Percentiles rank a stretch among this genome's conserved stretches.
Evolutionary conservation across 2,113 vertebrate species (phyloP).

Genomic region (Apodemus sylvaticus): DNA sequence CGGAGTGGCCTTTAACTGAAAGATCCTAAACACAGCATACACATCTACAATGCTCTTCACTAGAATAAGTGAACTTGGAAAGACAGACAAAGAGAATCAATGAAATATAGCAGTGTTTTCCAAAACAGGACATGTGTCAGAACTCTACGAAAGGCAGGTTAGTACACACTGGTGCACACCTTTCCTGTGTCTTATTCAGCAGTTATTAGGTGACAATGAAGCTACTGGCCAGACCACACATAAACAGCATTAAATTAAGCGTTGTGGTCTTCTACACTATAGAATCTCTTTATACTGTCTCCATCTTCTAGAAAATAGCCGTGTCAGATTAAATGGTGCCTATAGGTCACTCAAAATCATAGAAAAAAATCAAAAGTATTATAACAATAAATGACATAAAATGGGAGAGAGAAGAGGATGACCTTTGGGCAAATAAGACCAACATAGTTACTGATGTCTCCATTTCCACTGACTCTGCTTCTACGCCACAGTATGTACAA

Average conservation of each 20-base stretch:
- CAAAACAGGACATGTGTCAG: background rate
- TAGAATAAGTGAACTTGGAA: background rate
- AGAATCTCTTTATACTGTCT: background rate
- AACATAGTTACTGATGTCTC: background rate
- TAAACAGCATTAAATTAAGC: background rate
- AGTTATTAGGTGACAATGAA: background rate
- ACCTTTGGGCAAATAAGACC: background rate
- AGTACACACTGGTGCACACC: background rate
- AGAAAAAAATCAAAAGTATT: background rate
- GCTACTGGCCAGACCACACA: background rate
- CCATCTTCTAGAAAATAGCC: constrained; percentile 31
- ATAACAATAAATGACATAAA: background rate
- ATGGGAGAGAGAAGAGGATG: background rate
- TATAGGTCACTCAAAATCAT: background rate
- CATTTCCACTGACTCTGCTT: background rate
- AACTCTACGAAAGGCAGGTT: background rate
- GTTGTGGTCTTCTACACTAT: background rate
- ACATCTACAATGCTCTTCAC: background rate
- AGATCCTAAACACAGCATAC: background rate
- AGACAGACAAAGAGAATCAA: background rate
- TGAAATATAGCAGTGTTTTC: background rate
- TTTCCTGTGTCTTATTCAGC: background rate
- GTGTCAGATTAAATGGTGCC: background rate
- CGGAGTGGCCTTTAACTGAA: background rate
- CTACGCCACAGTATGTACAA: background rate